Percentiles rank a stretch among this genome's conserved stretches.
Evolutionary conservation across 2,113 vertebrate genomes (phyloP).

Genomic region (Pardalotus punctatus): DNA sequence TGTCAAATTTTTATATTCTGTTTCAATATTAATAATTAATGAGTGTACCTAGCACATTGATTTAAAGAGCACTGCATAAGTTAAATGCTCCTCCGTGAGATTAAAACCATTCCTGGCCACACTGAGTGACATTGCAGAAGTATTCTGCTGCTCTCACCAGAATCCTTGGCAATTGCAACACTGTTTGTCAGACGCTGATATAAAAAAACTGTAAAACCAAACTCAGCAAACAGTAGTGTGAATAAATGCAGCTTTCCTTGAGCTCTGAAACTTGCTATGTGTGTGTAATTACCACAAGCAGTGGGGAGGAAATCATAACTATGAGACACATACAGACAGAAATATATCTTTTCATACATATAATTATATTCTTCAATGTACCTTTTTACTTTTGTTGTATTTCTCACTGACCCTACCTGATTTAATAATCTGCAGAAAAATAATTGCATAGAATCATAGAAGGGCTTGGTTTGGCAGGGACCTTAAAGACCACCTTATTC

Average conservation of each 20-base stretch:
- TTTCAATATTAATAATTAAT: constrained; percentile 47
- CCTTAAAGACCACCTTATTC: background rate
- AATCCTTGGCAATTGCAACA: background rate
- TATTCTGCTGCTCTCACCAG: background rate
- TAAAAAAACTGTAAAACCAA: background rate
- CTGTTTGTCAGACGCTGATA: background rate
- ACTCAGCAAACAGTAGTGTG: background rate
- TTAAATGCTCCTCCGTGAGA: background rate
- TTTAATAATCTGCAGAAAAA: background rate
- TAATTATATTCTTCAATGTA: background rate
- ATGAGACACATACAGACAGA: background rate
- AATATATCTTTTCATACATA: background rate
- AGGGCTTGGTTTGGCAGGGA: background rate
- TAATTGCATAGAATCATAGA: background rate
- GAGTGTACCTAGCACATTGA: background rate
- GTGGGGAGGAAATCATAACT: background rate
- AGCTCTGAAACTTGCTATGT: background rate
- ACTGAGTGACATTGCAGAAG: background rate
- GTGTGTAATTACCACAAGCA: background rate
- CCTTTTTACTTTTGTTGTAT: background rate
- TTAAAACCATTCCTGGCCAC: background rate
- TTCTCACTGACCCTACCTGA: background rate
- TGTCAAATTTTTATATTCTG: background rate
- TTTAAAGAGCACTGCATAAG: constrained; percentile 4
- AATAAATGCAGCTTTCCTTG: background rate